A percentile compares a stretch with the other conserved stretches of the same genome.
phyloP scores from a whole-genome alignment of 2,113 vertebrate species.

The Girardinichthys multiradiatus region DNA sequence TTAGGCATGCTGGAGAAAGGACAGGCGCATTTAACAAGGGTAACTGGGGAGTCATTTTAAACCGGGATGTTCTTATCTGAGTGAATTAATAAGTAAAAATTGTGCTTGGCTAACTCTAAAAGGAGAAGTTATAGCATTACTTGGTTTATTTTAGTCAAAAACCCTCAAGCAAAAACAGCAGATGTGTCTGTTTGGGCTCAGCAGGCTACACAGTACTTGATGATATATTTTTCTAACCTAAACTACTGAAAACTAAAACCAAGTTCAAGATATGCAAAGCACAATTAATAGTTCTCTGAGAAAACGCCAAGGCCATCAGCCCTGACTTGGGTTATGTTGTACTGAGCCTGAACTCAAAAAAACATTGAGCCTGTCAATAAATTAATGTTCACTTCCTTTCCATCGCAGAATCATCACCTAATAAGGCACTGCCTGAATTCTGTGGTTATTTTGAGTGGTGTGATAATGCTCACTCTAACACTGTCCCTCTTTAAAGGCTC shows the following conservation, averaged over 20 bases:
- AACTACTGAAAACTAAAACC: conserved; percentile 26
- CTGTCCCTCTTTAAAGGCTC: conserved; percentile 64
- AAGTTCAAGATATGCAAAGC: conserved; percentile 9
- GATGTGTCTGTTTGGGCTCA: conserved; percentile 8
- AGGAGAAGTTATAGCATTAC: conserved; percentile 34
- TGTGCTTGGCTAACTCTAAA: conserved; percentile 35
- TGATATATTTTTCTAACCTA: conserved; percentile 30
- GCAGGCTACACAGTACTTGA: neutral
- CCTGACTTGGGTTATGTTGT: conserved; percentile 66
- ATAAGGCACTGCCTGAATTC: conserved; percentile 93
- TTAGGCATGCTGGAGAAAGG: conserved; percentile 46
- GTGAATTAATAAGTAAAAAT: neutral
- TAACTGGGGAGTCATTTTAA: conserved; percentile 14
- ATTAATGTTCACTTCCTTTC: conserved; percentile 85
- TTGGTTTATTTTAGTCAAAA: conserved; percentile 37
- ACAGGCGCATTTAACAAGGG: conserved; percentile 23
- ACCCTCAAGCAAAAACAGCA: conserved; percentile 32
- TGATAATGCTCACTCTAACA: conserved; percentile 89
- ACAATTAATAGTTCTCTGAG: conserved; percentile 33
- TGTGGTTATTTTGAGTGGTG: conserved; percentile 95
- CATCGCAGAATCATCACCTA: conserved; percentile 89
- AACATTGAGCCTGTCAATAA: conserved; percentile 87
- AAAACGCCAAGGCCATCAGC: conserved; percentile 23
- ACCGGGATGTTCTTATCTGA: conserved; percentile 17
- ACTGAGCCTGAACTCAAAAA: conserved; percentile 71